Evolutionary conservation across 2,888 invertebrate genomes (phyloP), one percentile per base, ranked within the genome.

Genomic region (Cremastinae sp.): DNA sequence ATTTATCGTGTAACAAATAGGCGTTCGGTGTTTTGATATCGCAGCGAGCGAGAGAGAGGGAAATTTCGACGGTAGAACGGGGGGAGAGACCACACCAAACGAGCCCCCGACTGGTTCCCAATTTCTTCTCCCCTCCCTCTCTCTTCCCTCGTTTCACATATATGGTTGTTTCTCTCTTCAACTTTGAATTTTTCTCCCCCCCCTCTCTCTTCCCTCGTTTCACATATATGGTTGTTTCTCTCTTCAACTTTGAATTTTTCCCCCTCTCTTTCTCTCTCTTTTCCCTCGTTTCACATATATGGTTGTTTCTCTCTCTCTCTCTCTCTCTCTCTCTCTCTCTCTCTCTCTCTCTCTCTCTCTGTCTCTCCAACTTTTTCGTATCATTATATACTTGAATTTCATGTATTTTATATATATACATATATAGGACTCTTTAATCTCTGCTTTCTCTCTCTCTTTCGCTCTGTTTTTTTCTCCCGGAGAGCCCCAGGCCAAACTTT

Each of bases 1-100:
- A 88, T 89, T 88, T 89, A 88, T 89, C 87, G 87, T 81, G 84
- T 86, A 87, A 87, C 87, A 88, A 88, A 88, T 85, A 86, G 86
- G 87, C 86, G 86, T 87, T 85, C 82, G 83, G 84, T 88, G 87
- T 89, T 88, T 84, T 88, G 87, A 88, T 88, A 87, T 86, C 86
- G 82, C 80, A 61, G 36, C 64, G 64, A 64, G 49, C 18, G 61
- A 66, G 66, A 18, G 43, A 7, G 5, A 36, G 16, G 2, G 10
- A 28, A 56, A 45, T 28, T 28, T 28, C 28, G 28, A 28, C 28
- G 28, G 70, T 38, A 16, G 64, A 34, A 45, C 14, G 54, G 20
- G 54, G 20, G 41, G 38, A 69, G 51, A 80, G 81, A 83, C 81
- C 81, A 80, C 81, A 78, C 82, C 47, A 22, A 54, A 66, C 34